A percentile compares a stretch with the other conserved stretches of the same genome.
Conservation (phyloP, 2,888 invertebrate genomes). For the Mythimna loreyi region DNA sequence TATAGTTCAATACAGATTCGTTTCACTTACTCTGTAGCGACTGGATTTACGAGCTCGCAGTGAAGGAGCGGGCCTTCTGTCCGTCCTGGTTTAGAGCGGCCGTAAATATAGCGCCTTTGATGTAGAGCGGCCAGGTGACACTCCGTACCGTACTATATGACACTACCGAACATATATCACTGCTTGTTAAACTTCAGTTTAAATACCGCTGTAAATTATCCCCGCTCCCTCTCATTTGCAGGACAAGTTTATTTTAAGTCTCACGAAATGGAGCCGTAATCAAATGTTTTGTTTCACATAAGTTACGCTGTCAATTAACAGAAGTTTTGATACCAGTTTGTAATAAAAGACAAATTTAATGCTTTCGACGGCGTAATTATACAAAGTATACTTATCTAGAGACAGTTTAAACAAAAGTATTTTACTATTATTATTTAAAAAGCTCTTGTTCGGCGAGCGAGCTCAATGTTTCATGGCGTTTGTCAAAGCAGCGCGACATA, state of each 20-base stretch:
- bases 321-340: slow-evolving; percentile 20
- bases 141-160: not conserved
- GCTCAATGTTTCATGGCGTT: slow-evolving; percentile 5
- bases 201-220: slow-evolving; percentile 31
- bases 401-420: slow-evolving; percentile 35
- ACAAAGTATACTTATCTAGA: slow-evolving; percentile 22
- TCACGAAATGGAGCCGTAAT: slow-evolving; percentile 5
- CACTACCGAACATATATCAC: slow-evolving; percentile 34
- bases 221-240: slow-evolving; percentile 13
- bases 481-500: slow-evolving; percentile 43
- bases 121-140: slow-evolving; percentile 46
- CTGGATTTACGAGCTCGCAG: slow-evolving; percentile 14
- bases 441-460: slow-evolving; percentile 12
- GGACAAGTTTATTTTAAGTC: slow-evolving; percentile 40
- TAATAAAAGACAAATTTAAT: slow-evolving; percentile 13
- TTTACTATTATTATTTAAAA: slow-evolving; percentile 38
- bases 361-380: slow-evolving; percentile 45
- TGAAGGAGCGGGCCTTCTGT: slow-evolving; percentile 6
- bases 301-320: slow-evolving; percentile 11
- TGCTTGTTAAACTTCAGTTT: slow-evolving; percentile 27
- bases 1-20: slow-evolving; percentile 15
- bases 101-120: slow-evolving; percentile 57
- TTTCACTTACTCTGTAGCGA: slow-evolving; percentile 12
- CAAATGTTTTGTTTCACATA: slow-evolving; percentile 3
- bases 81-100: not conserved